Base-by-base conservation (phyloP, 2,113 vertebrate genomes). In the Grammomys dolichurus region DNA sequence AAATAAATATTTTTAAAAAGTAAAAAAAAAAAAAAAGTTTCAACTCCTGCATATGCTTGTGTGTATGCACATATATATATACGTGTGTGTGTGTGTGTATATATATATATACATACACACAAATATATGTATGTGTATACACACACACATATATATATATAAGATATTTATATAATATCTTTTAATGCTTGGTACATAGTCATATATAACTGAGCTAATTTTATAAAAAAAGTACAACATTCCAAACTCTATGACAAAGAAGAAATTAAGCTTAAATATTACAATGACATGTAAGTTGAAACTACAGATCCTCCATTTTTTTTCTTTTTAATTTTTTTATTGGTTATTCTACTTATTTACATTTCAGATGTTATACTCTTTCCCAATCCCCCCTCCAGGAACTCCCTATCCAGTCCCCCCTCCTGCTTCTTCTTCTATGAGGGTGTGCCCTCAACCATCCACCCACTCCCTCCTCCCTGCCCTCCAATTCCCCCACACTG, bases 181-280 rank as follows among this genome's bases (percentile, higher is more conserved):
- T 40, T 40, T 40, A 40, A 40, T 40, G 40, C 40, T 80, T 91
- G 75, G 17, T 36, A 95, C 56, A 85, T 26, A 92, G 26, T 36
- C 87, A 69, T 63, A 76, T 73, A 85, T n/a, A 81, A 81, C 51
- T 81, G 33, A 81, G 51, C 33, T n/a, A 87, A 78, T 87, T 90
- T 86, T 88, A 48, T 67, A 92, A 36, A 91, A 56, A 73, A 94
- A 91, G 31, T 63, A 70, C 10, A 95, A 94, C 91, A 75, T 89
- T 81, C 75, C 73, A 31, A 94, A 81, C 67, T 73, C 54, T 56
- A 46, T 51, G 10, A 36, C 63, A 87, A 72, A 73, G n/a, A 63
- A 85, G 9, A 73, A 51, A 69, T 28, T 33, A 46, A 87, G 56
- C 67, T 73, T 24, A 81, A 95, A 82, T 82, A 46, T 5, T 5